These are phyloP conservation scores for Cyrtonyx montezumae DNA, from an alignment of 2,113 vertebrate genomes.

Conservation along the genomic window DNA sequence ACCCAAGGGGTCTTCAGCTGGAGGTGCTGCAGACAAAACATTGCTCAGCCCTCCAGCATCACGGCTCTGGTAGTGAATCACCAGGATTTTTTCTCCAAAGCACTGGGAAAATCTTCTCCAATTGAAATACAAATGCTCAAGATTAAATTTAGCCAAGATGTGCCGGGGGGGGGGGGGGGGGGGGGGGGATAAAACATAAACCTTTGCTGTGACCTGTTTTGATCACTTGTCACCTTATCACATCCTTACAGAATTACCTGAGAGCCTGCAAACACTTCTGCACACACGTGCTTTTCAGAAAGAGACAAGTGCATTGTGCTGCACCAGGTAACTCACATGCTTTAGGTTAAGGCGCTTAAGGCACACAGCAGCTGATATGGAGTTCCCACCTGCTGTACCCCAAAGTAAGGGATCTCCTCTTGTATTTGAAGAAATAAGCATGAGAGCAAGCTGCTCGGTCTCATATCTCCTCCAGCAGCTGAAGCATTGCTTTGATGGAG, in stretches of 20 bases:
- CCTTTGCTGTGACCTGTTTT: background rate
- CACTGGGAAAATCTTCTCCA: background rate
- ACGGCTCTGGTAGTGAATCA: background rate
- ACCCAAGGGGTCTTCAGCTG: background rate
- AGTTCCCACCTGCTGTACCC: background rate
- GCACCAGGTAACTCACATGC: rapidly evolving
- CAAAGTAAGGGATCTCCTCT: background rate
- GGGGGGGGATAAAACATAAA: background rate
- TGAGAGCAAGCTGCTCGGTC: background rate
- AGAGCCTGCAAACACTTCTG: background rate
- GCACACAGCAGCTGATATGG: background rate
- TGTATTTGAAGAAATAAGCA: background rate
- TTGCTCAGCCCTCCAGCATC: background rate
- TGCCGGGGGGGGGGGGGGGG: background rate
- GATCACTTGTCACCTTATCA: background rate
- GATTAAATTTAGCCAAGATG: slow-evolving; percentile 4
- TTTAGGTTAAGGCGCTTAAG: background rate
- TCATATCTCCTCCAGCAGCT: background rate
- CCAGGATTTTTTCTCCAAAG: background rate
- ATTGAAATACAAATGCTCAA: background rate
- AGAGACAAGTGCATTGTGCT: rapidly evolving
- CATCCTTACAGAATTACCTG: background rate
- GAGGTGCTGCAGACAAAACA: background rate
- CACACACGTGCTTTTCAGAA: background rate
- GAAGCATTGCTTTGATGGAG: background rate